Evolutionary conservation across 1,140 invertebrate species (phyloP).

Genomic region (Neodiprion virginianus): DNA sequence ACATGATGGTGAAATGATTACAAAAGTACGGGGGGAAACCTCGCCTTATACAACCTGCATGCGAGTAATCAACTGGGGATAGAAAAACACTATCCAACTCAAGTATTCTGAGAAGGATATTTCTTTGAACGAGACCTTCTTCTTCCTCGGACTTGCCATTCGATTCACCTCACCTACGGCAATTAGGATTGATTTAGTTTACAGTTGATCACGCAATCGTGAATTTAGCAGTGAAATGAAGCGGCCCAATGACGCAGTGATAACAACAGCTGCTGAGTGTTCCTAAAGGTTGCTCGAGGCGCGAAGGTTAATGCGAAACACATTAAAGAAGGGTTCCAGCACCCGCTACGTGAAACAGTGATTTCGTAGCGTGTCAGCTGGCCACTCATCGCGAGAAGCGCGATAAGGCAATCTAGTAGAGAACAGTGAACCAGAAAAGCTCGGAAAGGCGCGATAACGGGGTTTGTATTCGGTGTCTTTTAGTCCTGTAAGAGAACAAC

Average conservation of each 20-base stretch:
- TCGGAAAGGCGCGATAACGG: too few relatives aligned
- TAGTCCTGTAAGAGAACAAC: too few relatives aligned
- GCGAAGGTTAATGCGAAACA: not conserved
- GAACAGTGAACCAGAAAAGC: too few relatives aligned
- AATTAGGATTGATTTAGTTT: constrained; percentile 8
- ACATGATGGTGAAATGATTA: not conserved
- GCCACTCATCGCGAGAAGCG: not conserved
- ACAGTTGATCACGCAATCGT: not conserved
- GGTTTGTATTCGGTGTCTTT: too few relatives aligned
- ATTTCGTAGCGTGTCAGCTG: not conserved
- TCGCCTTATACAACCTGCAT: not conserved
- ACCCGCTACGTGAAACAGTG: not conserved
- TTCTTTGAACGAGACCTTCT: not conserved
- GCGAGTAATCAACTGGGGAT: not conserved
- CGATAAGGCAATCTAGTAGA: too few relatives aligned
- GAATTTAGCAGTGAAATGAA: constrained; percentile 3
- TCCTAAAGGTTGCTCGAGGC: not conserved
- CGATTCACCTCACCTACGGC: not conserved
- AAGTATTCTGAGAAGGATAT: not conserved
- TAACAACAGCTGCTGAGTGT: not conserved
- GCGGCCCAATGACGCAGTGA: not conserved
- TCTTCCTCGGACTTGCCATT: not conserved
- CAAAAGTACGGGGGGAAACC: not conserved
- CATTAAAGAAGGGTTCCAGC: not conserved
- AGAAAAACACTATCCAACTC: not conserved